Conservation (phyloP, 2,797 vertebrate species). For the Pampus argenteus region DNA sequence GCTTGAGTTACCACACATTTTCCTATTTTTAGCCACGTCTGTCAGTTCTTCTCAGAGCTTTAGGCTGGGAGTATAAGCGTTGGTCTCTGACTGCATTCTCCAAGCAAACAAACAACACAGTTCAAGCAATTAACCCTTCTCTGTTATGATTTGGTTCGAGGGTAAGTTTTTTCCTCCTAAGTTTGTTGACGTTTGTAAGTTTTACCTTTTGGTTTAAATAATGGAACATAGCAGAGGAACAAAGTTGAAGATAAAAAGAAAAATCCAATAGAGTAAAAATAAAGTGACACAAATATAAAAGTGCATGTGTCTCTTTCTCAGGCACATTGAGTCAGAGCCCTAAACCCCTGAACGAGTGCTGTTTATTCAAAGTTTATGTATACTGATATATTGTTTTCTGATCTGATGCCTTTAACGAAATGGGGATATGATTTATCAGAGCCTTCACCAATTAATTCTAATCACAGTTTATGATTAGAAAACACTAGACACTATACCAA, state of each 20-base stretch:
- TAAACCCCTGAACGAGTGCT: no score
- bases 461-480: no score
- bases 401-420: no score
- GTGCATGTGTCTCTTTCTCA: no score
- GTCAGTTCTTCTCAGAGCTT: slow-evolving; percentile 35
- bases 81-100: slow-evolving; percentile 33
- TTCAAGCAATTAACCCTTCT: slow-evolving; percentile 64
- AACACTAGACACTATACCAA: neutral
- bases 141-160: slow-evolving; percentile 41
- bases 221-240: slow-evolving; percentile 31
- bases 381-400: no score
- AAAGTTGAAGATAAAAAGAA: slow-evolving; percentile 12
- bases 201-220: slow-evolving; percentile 44
- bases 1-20: slow-evolving; percentile 28
- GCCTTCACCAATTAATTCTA: no score
- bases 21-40: slow-evolving; percentile 36
- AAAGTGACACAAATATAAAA: neutral
- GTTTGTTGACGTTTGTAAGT: slow-evolving; percentile 39
- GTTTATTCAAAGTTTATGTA: no score
- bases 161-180: neutral
- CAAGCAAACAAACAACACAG: slow-evolving; percentile 49
- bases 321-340: no score
- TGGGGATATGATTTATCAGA: no score
- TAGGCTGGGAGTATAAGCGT: slow-evolving; percentile 11
- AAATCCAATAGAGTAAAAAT: no score